phyloP scores from a whole-genome alignment of 2,797 vertebrate genomes.

The Falco rusticolus region DNA sequence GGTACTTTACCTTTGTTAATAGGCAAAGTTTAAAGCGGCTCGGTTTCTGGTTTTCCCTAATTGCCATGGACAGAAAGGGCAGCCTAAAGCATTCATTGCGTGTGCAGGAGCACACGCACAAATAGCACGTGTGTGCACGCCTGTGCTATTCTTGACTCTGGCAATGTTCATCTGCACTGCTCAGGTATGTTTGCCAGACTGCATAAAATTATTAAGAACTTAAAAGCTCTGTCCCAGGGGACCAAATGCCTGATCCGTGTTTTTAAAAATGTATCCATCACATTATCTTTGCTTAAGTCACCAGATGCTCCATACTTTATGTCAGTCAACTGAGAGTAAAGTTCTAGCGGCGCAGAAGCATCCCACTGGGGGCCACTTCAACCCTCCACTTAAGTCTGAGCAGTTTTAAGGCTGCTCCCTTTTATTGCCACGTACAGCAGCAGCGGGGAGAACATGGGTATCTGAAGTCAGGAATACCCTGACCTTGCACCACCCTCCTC shows the following conservation, averaged over 20 bases:
- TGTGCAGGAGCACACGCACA: neutral
- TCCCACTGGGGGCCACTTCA: neutral
- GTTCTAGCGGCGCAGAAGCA: neutral
- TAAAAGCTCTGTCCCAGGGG: neutral
- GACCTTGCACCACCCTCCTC: neutral
- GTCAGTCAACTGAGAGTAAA: neutral
- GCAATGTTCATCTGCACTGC: neutral
- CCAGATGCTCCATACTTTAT: neutral
- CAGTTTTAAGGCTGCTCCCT: neutral
- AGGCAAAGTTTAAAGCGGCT: neutral
- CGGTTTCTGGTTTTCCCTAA: neutral
- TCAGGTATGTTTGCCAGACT: neutral
- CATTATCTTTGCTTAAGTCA: neutral
- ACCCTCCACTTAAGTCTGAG: neutral
- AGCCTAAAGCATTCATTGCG: neutral
- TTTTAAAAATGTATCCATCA: neutral
- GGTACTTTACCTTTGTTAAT: neutral
- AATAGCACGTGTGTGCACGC: rapidly evolving
- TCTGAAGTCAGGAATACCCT: neutral
- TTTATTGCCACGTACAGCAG: neutral
- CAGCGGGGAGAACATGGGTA: neutral
- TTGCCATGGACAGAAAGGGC: neutral
- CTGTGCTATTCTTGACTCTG: neutral
- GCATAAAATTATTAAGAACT: neutral
- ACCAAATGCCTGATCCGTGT: neutral